Evolutionary conservation across 2,888 invertebrate species (phyloP).

Genomic region (Aphelenchoides bicaudatus): DNA sequence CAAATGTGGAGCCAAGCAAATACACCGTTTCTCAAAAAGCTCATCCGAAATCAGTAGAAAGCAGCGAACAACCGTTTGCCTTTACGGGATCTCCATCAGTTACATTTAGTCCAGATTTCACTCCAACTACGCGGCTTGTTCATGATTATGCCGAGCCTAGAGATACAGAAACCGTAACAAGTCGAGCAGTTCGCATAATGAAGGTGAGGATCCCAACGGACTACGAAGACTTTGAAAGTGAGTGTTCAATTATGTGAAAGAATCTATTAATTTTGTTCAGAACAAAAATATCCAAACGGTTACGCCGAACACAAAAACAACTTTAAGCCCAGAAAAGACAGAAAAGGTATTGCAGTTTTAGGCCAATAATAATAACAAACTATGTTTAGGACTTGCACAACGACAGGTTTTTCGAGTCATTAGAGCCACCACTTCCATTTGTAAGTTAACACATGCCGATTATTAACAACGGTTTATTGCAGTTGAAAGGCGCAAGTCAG

Average conservation of each 20-base stretch:
- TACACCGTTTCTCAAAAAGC: not conserved
- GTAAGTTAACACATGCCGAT: too few relatives aligned
- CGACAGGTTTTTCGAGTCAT: constrained; percentile 20
- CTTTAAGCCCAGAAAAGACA: constrained; percentile 8
- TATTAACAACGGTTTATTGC: too few relatives aligned
- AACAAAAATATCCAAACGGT: not conserved
- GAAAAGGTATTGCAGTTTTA: constrained; percentile 5
- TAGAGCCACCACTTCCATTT: constrained; percentile 43
- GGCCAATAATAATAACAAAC: not conserved
- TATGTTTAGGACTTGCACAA: constrained; percentile 6
- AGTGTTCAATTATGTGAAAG: not conserved
- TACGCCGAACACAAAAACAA: constrained; percentile 1
- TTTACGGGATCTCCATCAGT: constrained; percentile 11
- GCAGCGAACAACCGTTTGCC: constrained; percentile 8
- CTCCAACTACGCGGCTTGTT: not conserved
- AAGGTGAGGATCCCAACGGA: constrained; percentile 4
- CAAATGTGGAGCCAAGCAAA: not conserved
- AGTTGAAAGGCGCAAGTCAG: constrained; percentile 39
- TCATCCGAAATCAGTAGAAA: not conserved
- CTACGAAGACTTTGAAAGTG: constrained; percentile 1
- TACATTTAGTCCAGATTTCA: not conserved
- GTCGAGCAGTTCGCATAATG: constrained; percentile 3
- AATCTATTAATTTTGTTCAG: not conserved
- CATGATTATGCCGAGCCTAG: constrained; percentile 3
- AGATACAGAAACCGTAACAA: constrained; percentile 2